phyloP scores from a whole-genome alignment of 2,113 vertebrate species.

The Holacanthus passer region DNA sequence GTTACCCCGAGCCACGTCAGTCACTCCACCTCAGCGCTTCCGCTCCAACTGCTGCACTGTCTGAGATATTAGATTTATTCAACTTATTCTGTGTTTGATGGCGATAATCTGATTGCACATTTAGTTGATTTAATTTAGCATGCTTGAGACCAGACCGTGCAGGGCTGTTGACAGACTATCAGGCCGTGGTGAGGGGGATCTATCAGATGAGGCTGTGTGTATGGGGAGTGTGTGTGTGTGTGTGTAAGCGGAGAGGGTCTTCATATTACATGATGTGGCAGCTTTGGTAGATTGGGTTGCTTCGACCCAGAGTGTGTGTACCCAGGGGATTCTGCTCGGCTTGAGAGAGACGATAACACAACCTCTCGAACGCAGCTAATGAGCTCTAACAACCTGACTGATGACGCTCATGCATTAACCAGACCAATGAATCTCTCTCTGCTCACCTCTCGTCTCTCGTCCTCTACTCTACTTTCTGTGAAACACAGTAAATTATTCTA shows the following conservation, averaged over 20 bases:
- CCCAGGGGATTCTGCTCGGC: conserved; percentile 59
- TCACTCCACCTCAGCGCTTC: conserved; percentile 49
- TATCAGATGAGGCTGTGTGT: conserved; percentile 24
- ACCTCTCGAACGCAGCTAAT: conserved; percentile 63
- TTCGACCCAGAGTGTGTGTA: conserved; percentile 40
- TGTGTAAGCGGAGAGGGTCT: conserved; percentile 37
- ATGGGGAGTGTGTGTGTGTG: conserved; percentile 14
- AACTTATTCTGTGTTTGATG: conserved; percentile 58
- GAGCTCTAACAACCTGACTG: conserved; percentile 57
- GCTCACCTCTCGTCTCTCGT: not conserved
- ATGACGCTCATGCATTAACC: conserved; percentile 61
- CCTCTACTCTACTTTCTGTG: not conserved
- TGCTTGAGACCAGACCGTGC: conserved; percentile 45
- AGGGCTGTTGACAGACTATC: conserved; percentile 64
- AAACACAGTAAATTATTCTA: conserved; percentile 20
- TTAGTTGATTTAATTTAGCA: conserved; percentile 72
- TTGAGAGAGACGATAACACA: conserved; percentile 47
- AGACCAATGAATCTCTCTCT: conserved; percentile 9
- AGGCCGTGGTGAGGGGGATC: conserved; percentile 35
- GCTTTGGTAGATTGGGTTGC: conserved; percentile 52
- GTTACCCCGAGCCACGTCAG: conserved; percentile 43
- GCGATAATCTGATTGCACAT: conserved; percentile 64
- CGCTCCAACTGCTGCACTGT: conserved; percentile 37
- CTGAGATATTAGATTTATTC: conserved; percentile 65
- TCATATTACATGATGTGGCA: conserved; percentile 60